A percentile compares a stretch with the other conserved stretches of the same genome.
These are phyloP conservation scores for Trinorchestia longiramus DNA, from an alignment of 1,140 invertebrate genomes.

Conservation along the genomic window DNA sequence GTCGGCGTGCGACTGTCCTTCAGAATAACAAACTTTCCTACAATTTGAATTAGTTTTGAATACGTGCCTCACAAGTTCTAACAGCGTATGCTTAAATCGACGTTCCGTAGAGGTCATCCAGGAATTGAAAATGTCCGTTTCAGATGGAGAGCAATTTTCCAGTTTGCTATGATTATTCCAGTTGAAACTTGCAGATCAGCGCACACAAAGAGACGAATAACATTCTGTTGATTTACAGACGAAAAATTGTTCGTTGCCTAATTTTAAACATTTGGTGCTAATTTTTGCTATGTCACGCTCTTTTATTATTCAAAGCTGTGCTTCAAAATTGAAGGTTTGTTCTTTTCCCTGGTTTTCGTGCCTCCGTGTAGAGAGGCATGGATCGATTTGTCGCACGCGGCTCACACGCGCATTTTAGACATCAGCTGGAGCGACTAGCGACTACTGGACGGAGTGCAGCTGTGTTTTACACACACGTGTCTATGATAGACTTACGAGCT, in stretches of 20 bases:
- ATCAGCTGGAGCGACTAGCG: not conserved
- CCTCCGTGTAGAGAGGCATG: not conserved
- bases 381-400: not conserved
- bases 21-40: not conserved
- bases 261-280: not conserved
- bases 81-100: not conserved
- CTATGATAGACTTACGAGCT: not conserved
- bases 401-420: not conserved
- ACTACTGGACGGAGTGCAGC: not conserved
- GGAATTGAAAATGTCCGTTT: not conserved
- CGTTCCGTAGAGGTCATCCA: not conserved
- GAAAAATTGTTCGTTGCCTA: not conserved
- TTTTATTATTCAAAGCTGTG: not conserved
- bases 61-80: not conserved
- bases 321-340: not conserved
- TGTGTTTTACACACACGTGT: not conserved
- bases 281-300: not conserved
- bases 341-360: not conserved
- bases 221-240: not conserved
- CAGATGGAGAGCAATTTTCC: not conserved
- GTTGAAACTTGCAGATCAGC: not conserved
- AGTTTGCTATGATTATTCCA: not conserved
- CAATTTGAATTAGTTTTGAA: not conserved
- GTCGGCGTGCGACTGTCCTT: not conserved
- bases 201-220: not conserved